A percentile compares a stretch with the other conserved stretches of the same genome.
These are phyloP conservation scores for Taphrorychus bicolor DNA, from an alignment of 2,888 invertebrate genomes.

Conservation along the genomic window DNA sequence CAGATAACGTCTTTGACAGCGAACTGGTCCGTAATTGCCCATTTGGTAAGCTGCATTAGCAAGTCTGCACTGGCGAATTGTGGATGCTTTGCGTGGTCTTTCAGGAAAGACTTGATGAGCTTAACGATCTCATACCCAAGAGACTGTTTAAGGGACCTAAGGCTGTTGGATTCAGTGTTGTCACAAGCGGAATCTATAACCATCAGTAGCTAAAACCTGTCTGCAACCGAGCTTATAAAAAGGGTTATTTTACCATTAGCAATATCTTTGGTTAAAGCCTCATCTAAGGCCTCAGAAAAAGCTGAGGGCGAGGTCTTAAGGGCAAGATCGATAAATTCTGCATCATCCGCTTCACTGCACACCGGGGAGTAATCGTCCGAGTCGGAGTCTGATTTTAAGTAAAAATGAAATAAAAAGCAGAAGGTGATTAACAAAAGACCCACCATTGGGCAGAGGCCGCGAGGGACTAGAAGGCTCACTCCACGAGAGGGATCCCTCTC, in stretches of 20 bases:
- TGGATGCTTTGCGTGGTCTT: constrained; percentile 43
- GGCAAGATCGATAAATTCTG: constrained; percentile 25
- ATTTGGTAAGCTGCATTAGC: constrained; percentile 47
- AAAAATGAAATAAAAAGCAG: not conserved
- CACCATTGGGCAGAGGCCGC: too few species aligned
- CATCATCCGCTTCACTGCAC: constrained; percentile 65
- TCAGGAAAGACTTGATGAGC: constrained; percentile 46
- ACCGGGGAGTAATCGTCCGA: constrained; percentile 73
- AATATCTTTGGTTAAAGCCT: not conserved
- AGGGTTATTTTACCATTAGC: constrained; percentile 23
- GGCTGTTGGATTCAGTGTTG: constrained; percentile 18
- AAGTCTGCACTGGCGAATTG: constrained; percentile 47
- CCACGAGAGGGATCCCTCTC: constrained; percentile 45
- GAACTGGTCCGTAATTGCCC: constrained; percentile 27
- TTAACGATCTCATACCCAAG: constrained; percentile 48
- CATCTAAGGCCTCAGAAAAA: not conserved
- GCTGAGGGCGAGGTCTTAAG: not conserved
- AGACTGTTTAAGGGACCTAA: constrained; percentile 41
- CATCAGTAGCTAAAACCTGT: too few species aligned
- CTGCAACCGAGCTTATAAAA: too few species aligned
- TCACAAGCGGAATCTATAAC: constrained; percentile 24
- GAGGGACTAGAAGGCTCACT: constrained; percentile 44
- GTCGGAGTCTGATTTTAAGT: constrained; percentile 51
- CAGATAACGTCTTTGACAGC: constrained; percentile 23
- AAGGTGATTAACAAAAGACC: constrained; percentile 28